A percentile compares a stretch with the other conserved stretches of the same genome.
These are phyloP conservation scores for Henicopernis longicauda DNA, from an alignment of 2,113 vertebrate species.

Conservation along the genomic window DNA sequence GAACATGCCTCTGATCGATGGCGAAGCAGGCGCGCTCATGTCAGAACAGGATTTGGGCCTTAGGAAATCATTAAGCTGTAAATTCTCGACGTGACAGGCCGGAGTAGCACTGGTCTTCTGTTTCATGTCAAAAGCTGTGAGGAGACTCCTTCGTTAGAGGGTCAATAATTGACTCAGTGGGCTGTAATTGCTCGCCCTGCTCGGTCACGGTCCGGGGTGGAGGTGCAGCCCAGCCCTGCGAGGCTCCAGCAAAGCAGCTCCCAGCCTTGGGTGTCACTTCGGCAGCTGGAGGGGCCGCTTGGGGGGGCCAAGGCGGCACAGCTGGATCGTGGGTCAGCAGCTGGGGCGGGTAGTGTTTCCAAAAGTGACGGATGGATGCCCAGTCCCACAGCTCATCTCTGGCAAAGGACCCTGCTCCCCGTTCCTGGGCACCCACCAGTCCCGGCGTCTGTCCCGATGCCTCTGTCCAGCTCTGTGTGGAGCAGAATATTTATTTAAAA, in stretches of 20 bases:
- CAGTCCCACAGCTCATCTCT: rapidly evolving
- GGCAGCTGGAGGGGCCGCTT: not conserved
- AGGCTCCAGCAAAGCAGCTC: not conserved
- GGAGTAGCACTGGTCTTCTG: not conserved
- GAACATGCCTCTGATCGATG: not conserved
- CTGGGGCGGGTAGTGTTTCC: rapidly evolving
- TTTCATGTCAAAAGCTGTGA: not conserved
- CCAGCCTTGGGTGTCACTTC: rapidly evolving
- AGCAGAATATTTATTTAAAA: not conserved
- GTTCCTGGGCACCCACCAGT: not conserved
- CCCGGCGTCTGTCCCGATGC: not conserved
- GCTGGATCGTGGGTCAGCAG: not conserved
- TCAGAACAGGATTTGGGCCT: not conserved
- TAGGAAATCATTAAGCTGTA: not conserved
- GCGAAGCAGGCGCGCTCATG: not conserved
- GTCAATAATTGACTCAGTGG: not conserved
- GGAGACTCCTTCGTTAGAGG: not conserved
- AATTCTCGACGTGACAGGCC: not conserved
- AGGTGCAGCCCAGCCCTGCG: not conserved
- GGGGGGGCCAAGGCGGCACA: not conserved
- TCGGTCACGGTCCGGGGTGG: not conserved
- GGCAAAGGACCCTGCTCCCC: not conserved
- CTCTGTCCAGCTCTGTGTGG: rapidly evolving
- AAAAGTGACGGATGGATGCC: not conserved
- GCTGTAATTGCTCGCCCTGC: not conserved